Percentiles rank a stretch among this genome's conserved stretches.
Evolutionary conservation across 2,888 invertebrate species (phyloP).

Genomic region (Cordilura impudica): DNA sequence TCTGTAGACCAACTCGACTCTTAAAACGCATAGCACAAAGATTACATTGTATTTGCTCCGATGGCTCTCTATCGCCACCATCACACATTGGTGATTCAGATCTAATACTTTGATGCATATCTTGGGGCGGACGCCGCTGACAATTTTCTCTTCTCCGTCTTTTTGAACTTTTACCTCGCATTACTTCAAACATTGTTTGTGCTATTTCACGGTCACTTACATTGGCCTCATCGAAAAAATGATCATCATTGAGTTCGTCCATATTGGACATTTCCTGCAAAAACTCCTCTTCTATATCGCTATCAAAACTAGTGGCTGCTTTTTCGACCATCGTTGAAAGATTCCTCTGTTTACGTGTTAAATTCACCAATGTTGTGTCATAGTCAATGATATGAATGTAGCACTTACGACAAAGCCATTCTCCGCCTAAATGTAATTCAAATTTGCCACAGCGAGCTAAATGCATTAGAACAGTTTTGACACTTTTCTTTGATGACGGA

Average conservation of each 20-base stretch:
- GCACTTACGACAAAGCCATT: constrained; percentile 59
- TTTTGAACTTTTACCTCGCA: not conserved
- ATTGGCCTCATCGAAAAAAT: constrained; percentile 62
- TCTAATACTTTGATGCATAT: not conserved
- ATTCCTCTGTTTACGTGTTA: constrained; percentile 58
- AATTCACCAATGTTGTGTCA: constrained; percentile 56
- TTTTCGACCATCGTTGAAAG: constrained; percentile 64
- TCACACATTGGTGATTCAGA: not conserved
- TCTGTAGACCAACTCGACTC: constrained; percentile 59
- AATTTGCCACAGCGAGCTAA: constrained; percentile 59
- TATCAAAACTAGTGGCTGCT: constrained; percentile 59
- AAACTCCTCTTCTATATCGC: constrained; percentile 64
- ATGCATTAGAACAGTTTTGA: constrained; percentile 60
- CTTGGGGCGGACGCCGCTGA: not conserved
- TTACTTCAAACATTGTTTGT: constrained; percentile 63
- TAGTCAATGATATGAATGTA: constrained; percentile 60
- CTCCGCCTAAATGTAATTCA: constrained; percentile 52
- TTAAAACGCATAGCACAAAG: constrained; percentile 65
- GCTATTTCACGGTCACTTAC: constrained; percentile 65
- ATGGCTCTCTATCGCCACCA: not conserved
- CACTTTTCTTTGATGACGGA: constrained; percentile 61
- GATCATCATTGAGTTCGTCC: constrained; percentile 62
- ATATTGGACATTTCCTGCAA: constrained; percentile 60
- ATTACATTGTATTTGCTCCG: constrained; percentile 59
- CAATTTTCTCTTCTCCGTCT: constrained; percentile 8